Evolutionary conservation across 2,888 invertebrate genomes (phyloP), one percentile per base, ranked within the genome.

Genomic region (Panzeria rudis): DNA sequence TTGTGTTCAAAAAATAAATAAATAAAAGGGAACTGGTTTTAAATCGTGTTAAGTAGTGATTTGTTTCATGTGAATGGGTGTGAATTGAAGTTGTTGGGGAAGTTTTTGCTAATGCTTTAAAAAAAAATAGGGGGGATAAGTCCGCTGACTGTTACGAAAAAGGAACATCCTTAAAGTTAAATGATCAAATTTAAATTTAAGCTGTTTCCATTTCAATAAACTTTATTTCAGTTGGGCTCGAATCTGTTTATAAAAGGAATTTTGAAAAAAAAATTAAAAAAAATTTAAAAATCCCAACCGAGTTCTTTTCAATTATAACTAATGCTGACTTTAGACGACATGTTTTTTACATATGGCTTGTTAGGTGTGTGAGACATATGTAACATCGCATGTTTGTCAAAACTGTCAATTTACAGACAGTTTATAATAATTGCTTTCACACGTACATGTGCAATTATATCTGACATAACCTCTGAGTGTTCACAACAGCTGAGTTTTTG

Each of bases 11-110:
- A 78, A 8, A 29, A 29, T 4, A 29, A 29, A 29, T 7, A 47
- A 25, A 47, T 20, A 35, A 29, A n/a, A 7, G 29, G 32, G 5
- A 56, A 56, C 20, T 41, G 9, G 20, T 3, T 62, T 54, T 25
- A 50, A 68, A 50, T 38, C 5, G 25, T 68, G 50, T 77, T 13
- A 52, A 50, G 0, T n/a, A 23, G 59, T 13, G 20, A 17, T 59
- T 54, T 38, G 54, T 56, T 38, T 17, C 4, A 9, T 6, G 4
- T 32, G 20, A 35, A 23, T 61, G 61, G 50, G 38, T 73, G 73
- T 38, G 20, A 62, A 72, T 38, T 72, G 3, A 38, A n/a, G n/a
- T 59, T 25, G 29, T 23, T 41, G 17, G 11, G 20, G 23, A n/a
- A n/a, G 2, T 38, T 61, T 25, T 25, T 5, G 8, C n/a, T 29